Evolutionary conservation across 2,888 invertebrate genomes (phyloP).

Genomic region (Nowickia ferox): DNA sequence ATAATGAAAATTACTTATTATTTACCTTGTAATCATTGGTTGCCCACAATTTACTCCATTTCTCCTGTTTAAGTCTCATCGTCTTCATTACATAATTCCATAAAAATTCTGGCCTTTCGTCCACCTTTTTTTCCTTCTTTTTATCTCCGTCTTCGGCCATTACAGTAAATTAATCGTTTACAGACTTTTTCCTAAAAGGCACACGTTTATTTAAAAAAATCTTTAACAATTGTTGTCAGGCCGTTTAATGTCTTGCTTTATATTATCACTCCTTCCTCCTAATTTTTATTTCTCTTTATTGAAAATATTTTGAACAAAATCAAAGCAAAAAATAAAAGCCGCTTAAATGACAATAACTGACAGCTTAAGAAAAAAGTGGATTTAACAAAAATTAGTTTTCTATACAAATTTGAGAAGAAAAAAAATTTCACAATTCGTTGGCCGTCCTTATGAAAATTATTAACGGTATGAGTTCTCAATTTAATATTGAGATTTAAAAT

Average conservation of each 20-base stretch:
- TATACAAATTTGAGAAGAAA: neutral
- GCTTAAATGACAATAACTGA: slow-evolving; percentile 61
- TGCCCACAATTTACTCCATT: slow-evolving; percentile 78
- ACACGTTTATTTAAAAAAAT: slow-evolving; percentile 12
- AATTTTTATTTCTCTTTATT: neutral
- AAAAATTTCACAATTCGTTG: slow-evolving; percentile 24
- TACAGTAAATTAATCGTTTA: slow-evolving; percentile 47
- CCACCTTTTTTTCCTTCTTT: slow-evolving; percentile 70
- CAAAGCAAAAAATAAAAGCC: slow-evolving; percentile 14
- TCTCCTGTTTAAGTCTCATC: slow-evolving; percentile 77
- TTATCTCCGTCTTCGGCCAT: slow-evolving; percentile 75
- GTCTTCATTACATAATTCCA: slow-evolving; percentile 78
- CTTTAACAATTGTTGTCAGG: slow-evolving; percentile 49
- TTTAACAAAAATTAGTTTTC: slow-evolving; percentile 41
- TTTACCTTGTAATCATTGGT: slow-evolving; percentile 76
- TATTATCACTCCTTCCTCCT: neutral
- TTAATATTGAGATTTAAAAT: slow-evolving; percentile 20
- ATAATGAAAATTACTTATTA: slow-evolving; percentile 1
- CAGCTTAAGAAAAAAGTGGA: slow-evolving; percentile 35
- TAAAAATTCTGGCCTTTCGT: slow-evolving; percentile 75
- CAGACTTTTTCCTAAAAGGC: slow-evolving; percentile 21
- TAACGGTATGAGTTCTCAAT: slow-evolving; percentile 26
- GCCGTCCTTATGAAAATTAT: neutral
- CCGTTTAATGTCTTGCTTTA: slow-evolving; percentile 41
- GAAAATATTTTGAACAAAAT: neutral